Evolutionary conservation across 1,140 invertebrate genomes (phyloP), one percentile per base, ranked within the genome.

Genomic region (Hycleus cichorii): DNA sequence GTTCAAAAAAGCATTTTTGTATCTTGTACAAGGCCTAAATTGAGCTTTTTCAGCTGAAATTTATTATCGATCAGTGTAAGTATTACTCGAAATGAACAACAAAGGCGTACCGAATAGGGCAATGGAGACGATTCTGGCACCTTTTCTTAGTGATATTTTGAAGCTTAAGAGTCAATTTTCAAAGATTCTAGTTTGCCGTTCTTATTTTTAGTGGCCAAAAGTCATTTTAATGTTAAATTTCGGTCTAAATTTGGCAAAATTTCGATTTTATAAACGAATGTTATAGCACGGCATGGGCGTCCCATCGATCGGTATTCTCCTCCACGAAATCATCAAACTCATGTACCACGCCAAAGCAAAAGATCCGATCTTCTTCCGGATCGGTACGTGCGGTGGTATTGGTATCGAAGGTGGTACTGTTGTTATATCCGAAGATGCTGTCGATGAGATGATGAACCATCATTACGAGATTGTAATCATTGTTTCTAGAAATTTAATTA

Each of bases 311-410:
- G 83, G 83, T 4, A 89, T 92, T 47, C 75, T 91, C 1, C 75
- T 93, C 0, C 87, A 92, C 70, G 91, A 94, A 74, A 73, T 91
- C 0, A 83, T 91, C 62, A 93, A 93, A 72, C 70, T 93, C 9
- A 77, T 93, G 69, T 80, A 84, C 68, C 86, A 91, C 67, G 87
- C 89, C 3, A 78, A 78, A 64, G 84, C 79, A 4, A 81, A 77
- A 50, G 84, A 91, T 69, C 88, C 90, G 0, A 79, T 84, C 3
- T 84, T 93, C 69, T 82, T 94, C 67, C 77, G 90, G 38, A 77
- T 93, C n/a, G 90, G 90, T 1, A 92, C 90, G 0, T 85, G 85
- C 63, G 90, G 90, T 2, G 89, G 89, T 4, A 76, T 93, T 56
- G 86, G 83, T 60, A 75, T 89, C 10, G 81, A 86, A 27, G 78